A percentile compares a stretch with the other conserved stretches of the same genome.
Conservation (phyloP, 2,888 invertebrate species). For the Ormyrus labotus region DNA sequence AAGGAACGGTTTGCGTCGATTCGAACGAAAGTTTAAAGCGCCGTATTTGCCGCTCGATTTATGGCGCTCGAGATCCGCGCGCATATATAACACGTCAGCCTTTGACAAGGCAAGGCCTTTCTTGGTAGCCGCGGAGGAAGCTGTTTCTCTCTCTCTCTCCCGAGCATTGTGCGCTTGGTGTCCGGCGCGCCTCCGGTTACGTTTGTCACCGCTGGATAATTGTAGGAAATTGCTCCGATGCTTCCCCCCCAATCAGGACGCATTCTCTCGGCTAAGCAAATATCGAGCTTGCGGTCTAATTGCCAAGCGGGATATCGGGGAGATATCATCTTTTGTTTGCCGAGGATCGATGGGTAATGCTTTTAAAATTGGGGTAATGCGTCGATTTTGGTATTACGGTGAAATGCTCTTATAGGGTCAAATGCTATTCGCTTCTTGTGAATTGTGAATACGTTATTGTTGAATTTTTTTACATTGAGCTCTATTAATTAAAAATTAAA, state of each 20-base stretch:
- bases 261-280: slow-evolving; percentile 59
- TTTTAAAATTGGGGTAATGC: no score
- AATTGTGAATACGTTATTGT: no score
- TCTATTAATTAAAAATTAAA: no score
- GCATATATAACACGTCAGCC: slow-evolving; percentile 15
- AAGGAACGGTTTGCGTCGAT: slow-evolving; percentile 16
- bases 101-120: slow-evolving; percentile 47
- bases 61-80: slow-evolving; percentile 25
- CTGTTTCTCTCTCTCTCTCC: slow-evolving; percentile 14
- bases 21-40: slow-evolving; percentile 36
- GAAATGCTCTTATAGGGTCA: no score
- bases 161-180: slow-evolving; percentile 62
- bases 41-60: slow-evolving; percentile 39
- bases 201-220: slow-evolving; percentile 66
- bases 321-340: no score
- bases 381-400: no score
- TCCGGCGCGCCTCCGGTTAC: slow-evolving; percentile 59
- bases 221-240: slow-evolving; percentile 70
- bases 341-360: no score
- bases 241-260: slow-evolving; percentile 65
- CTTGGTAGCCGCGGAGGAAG: slow-evolving; percentile 46
- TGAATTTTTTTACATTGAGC: no score
- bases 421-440: no score
- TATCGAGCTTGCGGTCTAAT: background rate
- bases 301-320: no score